Conservation (phyloP, 2,888 invertebrate genomes). For the Drosophila kanekoi region DNA sequence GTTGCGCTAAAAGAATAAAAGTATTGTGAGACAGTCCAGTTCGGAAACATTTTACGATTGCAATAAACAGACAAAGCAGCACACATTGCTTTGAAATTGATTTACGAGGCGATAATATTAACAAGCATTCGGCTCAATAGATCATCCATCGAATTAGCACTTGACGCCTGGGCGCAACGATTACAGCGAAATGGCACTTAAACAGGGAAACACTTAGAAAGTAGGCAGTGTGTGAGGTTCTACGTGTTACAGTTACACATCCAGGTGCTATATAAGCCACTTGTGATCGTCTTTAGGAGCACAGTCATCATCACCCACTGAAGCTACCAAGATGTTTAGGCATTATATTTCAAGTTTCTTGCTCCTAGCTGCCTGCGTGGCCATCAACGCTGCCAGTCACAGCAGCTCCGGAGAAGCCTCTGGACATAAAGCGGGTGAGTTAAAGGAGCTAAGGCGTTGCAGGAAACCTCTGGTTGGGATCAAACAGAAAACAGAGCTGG, state of each 20-base stretch:
- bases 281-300: constrained; percentile 10
- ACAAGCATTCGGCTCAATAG: constrained; percentile 20
- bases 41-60: constrained; percentile 61
- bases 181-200: constrained; percentile 30
- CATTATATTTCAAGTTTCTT: constrained; percentile 27
- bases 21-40: constrained; percentile 29
- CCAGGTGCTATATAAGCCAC: constrained; percentile 49
- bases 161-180: constrained; percentile 26
- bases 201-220: constrained; percentile 18
- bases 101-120: constrained; percentile 65
- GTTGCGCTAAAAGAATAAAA: constrained; percentile 8
- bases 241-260: neutral
- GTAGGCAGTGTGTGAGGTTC: neutral
- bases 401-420: neutral
- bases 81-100: constrained; percentile 48
- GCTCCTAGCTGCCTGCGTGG: constrained; percentile 22
- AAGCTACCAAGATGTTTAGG: constrained; percentile 40
- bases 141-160: constrained; percentile 46
- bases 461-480: neutral
- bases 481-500: no score
- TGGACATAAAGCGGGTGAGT: constrained; percentile 17
- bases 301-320: constrained; percentile 49
- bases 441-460: neutral
- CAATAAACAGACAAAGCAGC: constrained; percentile 54
- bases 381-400: constrained; percentile 12